Evolutionary conservation across 2,888 invertebrate genomes (phyloP).

Genomic region (Harpalus rubripes): DNA sequence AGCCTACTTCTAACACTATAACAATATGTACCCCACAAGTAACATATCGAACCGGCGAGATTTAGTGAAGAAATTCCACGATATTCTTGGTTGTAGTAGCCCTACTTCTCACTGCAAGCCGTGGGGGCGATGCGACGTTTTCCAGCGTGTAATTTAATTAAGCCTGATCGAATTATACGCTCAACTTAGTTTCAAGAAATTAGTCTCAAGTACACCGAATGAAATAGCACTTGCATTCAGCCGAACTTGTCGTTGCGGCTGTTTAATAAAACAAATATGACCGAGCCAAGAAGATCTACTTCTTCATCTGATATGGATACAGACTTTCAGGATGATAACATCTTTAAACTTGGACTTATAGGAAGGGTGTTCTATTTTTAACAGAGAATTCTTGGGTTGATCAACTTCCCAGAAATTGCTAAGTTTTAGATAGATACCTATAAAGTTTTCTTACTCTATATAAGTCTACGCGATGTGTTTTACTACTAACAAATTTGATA

Average conservation of each 20-base stretch:
- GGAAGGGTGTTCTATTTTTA: background rate
- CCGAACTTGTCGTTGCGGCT: slow-evolving; percentile 23
- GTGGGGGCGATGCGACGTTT: slow-evolving; percentile 48
- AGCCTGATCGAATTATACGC: slow-evolving; percentile 60
- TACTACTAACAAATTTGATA: too few relatives aligned
- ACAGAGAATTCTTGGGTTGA: background rate
- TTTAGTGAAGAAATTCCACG: slow-evolving; percentile 54
- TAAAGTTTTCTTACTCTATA: background rate
- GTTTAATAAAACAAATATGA: slow-evolving; percentile 56
- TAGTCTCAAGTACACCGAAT: slow-evolving; percentile 59
- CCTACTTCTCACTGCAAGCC: background rate
- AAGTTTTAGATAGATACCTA: background rate
- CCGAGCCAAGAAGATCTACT: slow-evolving; percentile 25
- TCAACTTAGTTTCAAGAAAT: slow-evolving; percentile 66
- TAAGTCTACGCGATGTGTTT: too few relatives aligned
- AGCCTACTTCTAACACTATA: too few relatives aligned
- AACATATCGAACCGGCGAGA: slow-evolving; percentile 10
- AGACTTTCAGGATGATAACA: background rate
- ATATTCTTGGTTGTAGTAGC: slow-evolving; percentile 39
- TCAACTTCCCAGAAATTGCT: background rate
- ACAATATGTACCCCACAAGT: too few relatives aligned
- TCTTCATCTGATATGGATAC: slow-evolving; percentile 9
- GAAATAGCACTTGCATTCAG: slow-evolving; percentile 55
- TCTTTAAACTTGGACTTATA: background rate
- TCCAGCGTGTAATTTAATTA: slow-evolving; percentile 63